Evolutionary conservation across 1,140 invertebrate species (phyloP), one percentile per base, ranked within the genome.

Genomic region (Triops longicaudatus): DNA sequence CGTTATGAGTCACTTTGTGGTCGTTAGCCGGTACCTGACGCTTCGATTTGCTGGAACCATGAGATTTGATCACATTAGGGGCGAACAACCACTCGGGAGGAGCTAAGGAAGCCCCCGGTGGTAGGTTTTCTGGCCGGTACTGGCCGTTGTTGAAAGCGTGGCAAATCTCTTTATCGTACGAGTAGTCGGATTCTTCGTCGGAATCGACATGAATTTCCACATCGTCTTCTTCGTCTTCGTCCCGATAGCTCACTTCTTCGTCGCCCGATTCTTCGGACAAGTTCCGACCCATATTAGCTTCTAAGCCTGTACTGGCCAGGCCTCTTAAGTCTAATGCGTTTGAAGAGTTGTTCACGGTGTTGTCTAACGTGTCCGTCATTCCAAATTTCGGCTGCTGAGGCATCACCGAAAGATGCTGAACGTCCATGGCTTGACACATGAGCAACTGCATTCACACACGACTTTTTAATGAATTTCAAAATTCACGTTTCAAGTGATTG

Each of bases 191-290:
- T 11, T 81, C 80, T 73, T 81, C 81, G 77, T 81, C 81, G 10
- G 81, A 81, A 12, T 81, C 81, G 12, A 81, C 81, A 73, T 81
- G 81, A 42, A 81, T 81, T 63, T 81, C 81, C 78, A 81, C 71
- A 80, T 71, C 76, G 17, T 22, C 63, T 43, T 31, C 73, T 22
- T 78, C 77, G 11, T 28, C 44, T 7, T 78, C n/a, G 43, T 78
- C 78, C 37, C 80, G 72, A 7, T 80, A 74, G 42, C 44, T 44
- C 17, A 75, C 10, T 27, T 27, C 73, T 26, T 26, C 74, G 74
- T 75, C 74, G 37, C 37, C 37, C 11, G 74, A 75, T 26, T 75
- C 74, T 17, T 73, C 73, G 0, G 50, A 63, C 3, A 63, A 6
- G 17, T 63, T 63, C 10, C 50, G 14, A 14, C 10, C 22, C 50